Base-by-base conservation (phyloP, 2,888 invertebrate genomes). In the Cerceris ruficornis region DNA sequence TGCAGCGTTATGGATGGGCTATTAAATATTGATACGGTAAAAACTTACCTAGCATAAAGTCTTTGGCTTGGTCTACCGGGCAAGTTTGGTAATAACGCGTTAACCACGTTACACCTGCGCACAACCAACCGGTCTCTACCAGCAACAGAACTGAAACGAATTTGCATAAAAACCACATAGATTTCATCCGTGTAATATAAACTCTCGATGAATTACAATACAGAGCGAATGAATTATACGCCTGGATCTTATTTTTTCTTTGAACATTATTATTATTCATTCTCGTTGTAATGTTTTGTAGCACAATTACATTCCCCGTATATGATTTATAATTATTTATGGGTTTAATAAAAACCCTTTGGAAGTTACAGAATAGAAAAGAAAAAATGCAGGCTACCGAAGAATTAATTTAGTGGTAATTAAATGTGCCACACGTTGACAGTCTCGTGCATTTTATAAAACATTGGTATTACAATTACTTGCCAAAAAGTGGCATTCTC, bases 61-160 rank as follows among this genome's bases (percentile, higher is more conserved):
- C 95, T 91, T 96, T 96, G 77, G 95, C 95, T 87, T 94, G 94
- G 81, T 95, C 95, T 79, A 95, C 93, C 69, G 95, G 94, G 90
- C 96, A 96, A 75, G 94, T 93, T 83, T 94, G 93, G 92, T 96
- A 96, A 91, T 95, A 95, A 86, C 94, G 93, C 46, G 94, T 93
- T 76, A 96, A 92, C 97, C 97, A 97, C 74, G 95, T 93, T 71
- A 96, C 94, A 76, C 96, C 96, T 81, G 96, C 93, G 62, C 95
- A 94, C 87, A 96, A 93, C 96, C 96, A 96, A 75, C 95, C 94
- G 84, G 96, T 94, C 93, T 97, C 97, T 83, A 95, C 94, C 86
- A 95, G 91, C 93, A 96, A 94, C 88, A 96, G 94, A 91, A 95
- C 97, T 97, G 93, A 57, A 94, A 94, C 55, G 67, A 87, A 87